A percentile compares a stretch with the other conserved stretches of the same genome.
Conservation (phyloP, 53 echinoderm and acorn worm species). For the Holothuria leucospilota region DNA sequence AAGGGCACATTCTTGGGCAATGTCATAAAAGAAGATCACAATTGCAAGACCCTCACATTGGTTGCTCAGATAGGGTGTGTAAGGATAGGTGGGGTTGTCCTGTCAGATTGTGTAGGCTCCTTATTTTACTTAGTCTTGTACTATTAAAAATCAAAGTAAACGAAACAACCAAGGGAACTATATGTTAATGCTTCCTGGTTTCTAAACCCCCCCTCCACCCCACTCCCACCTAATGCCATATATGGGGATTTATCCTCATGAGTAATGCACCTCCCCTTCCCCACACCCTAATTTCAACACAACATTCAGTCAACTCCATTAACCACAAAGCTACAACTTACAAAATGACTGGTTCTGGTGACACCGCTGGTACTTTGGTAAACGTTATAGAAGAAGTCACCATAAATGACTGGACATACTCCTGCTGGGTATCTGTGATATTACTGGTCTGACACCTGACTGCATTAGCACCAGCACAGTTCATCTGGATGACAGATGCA, state of each 20-base stretch:
- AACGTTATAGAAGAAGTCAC: slow-evolving; percentile 78
- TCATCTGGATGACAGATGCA: slow-evolving; percentile 66
- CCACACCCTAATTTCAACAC: background rate
- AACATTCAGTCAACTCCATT: background rate
- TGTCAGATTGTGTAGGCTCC: too few species aligned
- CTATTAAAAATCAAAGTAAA: too few species aligned
- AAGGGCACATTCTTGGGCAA: too few species aligned
- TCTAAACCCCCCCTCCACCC: background rate
- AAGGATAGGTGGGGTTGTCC: too few species aligned
- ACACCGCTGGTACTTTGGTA: slow-evolving; percentile 70
- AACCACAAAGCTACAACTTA: slow-evolving; percentile 47
- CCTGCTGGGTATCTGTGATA: slow-evolving; percentile 20
- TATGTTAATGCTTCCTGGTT: background rate
- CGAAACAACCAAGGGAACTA: too few species aligned
- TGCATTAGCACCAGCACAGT: slow-evolving; percentile 70
- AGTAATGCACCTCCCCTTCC: background rate
- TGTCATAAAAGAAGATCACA: too few species aligned
- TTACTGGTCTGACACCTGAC: slow-evolving; percentile 66
- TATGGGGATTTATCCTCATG: background rate
- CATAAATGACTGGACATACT: slow-evolving; percentile 86
- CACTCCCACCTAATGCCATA: background rate
- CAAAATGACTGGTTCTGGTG: slow-evolving; percentile 69
- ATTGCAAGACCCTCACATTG: too few species aligned
- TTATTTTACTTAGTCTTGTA: too few species aligned
- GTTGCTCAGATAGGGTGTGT: too few species aligned